phyloP scores from a whole-genome alignment of 2,888 invertebrate species.

The Falcaria lacertinaria region DNA sequence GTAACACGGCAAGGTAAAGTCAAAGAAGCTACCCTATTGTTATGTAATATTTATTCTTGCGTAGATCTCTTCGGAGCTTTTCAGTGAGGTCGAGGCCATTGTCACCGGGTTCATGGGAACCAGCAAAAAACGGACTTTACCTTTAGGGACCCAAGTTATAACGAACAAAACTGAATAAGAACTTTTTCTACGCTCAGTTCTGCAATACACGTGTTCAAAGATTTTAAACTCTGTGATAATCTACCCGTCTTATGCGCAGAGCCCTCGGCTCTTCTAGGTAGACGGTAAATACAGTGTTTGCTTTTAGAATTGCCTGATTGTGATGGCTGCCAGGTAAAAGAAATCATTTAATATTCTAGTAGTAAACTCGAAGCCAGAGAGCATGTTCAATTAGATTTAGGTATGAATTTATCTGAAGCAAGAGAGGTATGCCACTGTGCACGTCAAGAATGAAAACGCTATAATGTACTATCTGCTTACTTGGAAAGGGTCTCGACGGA shows the following conservation, averaged over 20 bases:
- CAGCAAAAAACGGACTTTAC: constrained; percentile 69
- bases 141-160: constrained; percentile 53
- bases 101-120: constrained; percentile 77
- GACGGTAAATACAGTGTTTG: constrained; percentile 21
- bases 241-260: constrained; percentile 48
- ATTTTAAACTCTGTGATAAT: constrained; percentile 57
- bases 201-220: constrained; percentile 69
- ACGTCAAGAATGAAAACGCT: no score
- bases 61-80: constrained; percentile 66
- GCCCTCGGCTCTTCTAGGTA: constrained; percentile 11
- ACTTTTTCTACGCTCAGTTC: constrained; percentile 61
- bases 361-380: no score
- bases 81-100: constrained; percentile 72
- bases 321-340: no score
- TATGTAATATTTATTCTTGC: constrained; percentile 76
- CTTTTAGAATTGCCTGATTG: constrained; percentile 30
- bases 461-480: no score
- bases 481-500: no score
- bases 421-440: no score
- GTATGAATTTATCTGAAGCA: no score
- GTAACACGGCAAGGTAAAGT: constrained; percentile 50
- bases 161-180: constrained; percentile 72
- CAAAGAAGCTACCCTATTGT: constrained; percentile 77
- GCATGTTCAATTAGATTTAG: no score
- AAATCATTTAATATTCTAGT: no score